Evolutionary conservation across 1,140 invertebrate species (phyloP), one percentile per base, ranked within the genome.

Genomic region (Drosophila athabasca): DNA sequence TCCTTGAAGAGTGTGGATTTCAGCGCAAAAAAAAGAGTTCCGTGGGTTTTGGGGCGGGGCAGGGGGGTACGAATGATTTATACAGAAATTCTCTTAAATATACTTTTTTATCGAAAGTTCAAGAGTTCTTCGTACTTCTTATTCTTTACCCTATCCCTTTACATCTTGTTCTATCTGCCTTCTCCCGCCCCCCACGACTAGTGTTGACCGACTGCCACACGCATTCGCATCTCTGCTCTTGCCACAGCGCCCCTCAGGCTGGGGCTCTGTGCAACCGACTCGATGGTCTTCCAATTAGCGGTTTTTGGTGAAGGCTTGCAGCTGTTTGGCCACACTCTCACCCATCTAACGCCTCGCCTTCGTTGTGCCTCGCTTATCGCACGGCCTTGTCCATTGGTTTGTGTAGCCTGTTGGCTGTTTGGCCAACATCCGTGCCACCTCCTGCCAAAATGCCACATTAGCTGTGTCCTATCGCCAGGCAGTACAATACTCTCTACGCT

Each of bases 361-460:
- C 15, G 44, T 41, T 35, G 17, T 19, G 17, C 19, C 13, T n/a
- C 15, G 59, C 35, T 46, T 57, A 62, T 55, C 53, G 39, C 39
- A 1, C 11, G 35, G 41, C 46, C 46, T 39, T 54, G 54, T 61
- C 80, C 71, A 83, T 83, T 85, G 35, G 35, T 11, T 39, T 60
- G 62, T 52, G 29, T 64, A 24, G 67, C 55, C 45, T 78, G 46
- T 19, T 48, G 64, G 66, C 62, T 72, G 50, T 65, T 70, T 59
- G 46, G 68, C 46, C 51, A 46, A 43, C 3, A 39, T 39, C 35
- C 11, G 9, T 50, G 57, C 53, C 52, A 72, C 71, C 55, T 67
- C 65, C 55, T 76, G 76, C 59, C 71, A 67, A 85, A 69, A 68
- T 68, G 82, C 77, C 81, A 77, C 77, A 84, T 84, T 84, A 77